Conservation (phyloP, 1,140 invertebrate species). For the Papilio dardanus region DNA sequence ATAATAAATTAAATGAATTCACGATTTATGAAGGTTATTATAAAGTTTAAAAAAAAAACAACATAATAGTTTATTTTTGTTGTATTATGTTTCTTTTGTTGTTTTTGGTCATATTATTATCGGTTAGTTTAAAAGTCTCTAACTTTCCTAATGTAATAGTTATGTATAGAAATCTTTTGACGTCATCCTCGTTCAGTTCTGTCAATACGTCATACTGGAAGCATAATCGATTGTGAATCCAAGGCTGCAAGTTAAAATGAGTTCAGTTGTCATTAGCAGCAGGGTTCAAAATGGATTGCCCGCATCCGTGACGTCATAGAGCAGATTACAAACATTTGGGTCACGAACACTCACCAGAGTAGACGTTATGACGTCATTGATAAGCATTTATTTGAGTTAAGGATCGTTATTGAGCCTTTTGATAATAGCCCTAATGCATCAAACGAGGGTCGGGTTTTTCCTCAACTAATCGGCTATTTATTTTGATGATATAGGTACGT, state of each 20-base stretch:
- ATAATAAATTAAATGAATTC: no score
- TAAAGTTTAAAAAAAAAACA: no score
- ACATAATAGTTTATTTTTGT: no score
- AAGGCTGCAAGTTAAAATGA: neutral
- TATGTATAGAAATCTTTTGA: constrained; percentile 5
- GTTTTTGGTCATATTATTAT: no score
- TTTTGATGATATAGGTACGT: constrained; percentile 13
- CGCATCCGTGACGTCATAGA: constrained; percentile 30
- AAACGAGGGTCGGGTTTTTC: neutral
- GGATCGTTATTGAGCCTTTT: constrained; percentile 4
- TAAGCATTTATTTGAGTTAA: constrained; percentile 32
- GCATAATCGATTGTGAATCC: neutral
- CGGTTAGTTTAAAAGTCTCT: no score
- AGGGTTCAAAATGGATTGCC: constrained; percentile 19
- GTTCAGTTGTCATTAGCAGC: neutral
- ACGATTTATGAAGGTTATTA: no score
- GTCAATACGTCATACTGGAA: constrained; percentile 18
- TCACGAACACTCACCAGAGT: constrained; percentile 30
- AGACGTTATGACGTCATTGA: constrained; percentile 35
- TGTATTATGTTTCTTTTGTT: no score
- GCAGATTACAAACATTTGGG: constrained; percentile 27
- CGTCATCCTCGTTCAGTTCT: neutral
- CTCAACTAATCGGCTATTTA: neutral
- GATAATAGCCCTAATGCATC: constrained; percentile 13
- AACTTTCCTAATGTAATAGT: no score